Conservation (phyloP, 1,140 invertebrate genomes). For the Trichomalopsis sarcophagae region DNA sequence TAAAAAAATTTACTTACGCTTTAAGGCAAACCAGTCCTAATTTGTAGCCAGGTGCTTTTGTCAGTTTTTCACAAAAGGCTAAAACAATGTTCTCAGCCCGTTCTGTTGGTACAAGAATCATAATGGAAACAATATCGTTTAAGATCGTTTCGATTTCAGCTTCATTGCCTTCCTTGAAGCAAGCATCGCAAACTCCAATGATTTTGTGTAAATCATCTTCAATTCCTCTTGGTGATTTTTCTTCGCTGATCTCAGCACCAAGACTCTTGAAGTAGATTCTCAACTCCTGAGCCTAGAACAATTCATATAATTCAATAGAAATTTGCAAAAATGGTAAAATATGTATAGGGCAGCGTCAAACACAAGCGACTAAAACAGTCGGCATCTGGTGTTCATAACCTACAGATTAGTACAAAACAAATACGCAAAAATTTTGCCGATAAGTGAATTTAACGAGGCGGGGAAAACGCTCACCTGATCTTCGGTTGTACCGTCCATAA, state of each 20-base stretch:
- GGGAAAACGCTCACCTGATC: conserved; percentile 80
- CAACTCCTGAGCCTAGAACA: conserved; percentile 88
- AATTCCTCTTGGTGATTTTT: conserved; percentile 91
- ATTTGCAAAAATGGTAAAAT: conserved; percentile 10
- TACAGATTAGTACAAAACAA: background rate
- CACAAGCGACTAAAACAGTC: conserved; percentile 10
- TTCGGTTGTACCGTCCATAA: conserved; percentile 87
- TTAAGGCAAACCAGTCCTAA: conserved; percentile 87
- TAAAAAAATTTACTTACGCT: conserved; percentile 81
- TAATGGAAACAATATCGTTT: conserved; percentile 94
- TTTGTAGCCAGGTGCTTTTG: conserved; percentile 91
- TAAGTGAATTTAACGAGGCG: background rate
- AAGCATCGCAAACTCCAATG: conserved; percentile 93
- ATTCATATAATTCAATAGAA: conserved; percentile 26
- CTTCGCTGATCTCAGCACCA: conserved; percentile 93
- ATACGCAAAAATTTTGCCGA: background rate
- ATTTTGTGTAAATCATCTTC: conserved; percentile 96
- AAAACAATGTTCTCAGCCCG: conserved; percentile 93
- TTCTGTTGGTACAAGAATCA: conserved; percentile 90
- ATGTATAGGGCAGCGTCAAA: background rate
- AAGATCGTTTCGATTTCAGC: conserved; percentile 87
- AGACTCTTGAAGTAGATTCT: conserved; percentile 91
- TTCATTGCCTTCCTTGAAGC: conserved; percentile 90
- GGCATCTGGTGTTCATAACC: conserved; percentile 38
- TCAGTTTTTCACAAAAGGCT: conserved; percentile 94